These are phyloP conservation scores for Pseudococcus jackbeardsleyi DNA, from an alignment of 2,888 invertebrate genomes.

Conservation along the genomic window DNA sequence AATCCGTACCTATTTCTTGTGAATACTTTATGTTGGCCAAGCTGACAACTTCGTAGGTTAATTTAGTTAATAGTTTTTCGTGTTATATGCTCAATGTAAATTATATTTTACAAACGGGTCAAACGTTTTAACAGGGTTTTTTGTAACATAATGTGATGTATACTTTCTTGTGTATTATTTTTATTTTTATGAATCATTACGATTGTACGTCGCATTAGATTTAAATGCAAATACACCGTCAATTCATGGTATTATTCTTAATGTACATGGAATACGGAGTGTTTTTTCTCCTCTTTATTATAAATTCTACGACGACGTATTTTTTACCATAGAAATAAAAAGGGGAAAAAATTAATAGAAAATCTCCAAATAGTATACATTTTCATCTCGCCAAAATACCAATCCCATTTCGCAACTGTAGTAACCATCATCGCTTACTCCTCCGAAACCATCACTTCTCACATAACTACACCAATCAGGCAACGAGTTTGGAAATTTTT, in stretches of 20 bases:
- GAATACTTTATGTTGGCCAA: too few species aligned
- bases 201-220: too few species aligned
- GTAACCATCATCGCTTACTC: neutral
- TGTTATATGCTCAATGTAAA: too few species aligned
- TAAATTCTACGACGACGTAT: neutral
- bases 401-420: neutral
- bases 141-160: too few species aligned
- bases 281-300: neutral
- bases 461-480: constrained; percentile 30
- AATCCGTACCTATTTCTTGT: neutral
- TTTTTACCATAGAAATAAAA: neutral
- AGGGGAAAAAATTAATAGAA: neutral
- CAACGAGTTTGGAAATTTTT: constrained; percentile 13
- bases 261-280: neutral
- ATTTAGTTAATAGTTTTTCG: too few species aligned
- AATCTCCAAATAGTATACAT: neutral
- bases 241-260: neutral
- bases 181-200: too few species aligned
- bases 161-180: too few species aligned
- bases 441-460: neutral
- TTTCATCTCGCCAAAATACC: neutral
- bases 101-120: too few species aligned
- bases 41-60: too few species aligned
- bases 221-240: neutral
- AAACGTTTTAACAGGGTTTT: too few species aligned